Conservation (phyloP, 1,140 invertebrate genomes). For the Drosophila nebulosa region DNA sequence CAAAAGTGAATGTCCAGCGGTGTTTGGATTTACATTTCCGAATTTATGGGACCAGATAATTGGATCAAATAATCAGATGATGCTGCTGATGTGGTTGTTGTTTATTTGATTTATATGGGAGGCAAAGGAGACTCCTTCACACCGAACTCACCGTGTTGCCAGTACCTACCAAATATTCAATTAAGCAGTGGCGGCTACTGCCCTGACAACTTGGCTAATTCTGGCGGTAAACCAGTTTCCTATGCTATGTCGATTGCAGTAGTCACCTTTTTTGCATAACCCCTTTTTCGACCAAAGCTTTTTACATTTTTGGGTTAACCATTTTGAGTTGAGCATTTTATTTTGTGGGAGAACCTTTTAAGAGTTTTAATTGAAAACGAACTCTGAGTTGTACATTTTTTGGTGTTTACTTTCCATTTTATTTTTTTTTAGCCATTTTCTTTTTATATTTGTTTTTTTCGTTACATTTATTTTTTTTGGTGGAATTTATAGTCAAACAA, state of each 20-base stretch:
- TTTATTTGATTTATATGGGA: background rate
- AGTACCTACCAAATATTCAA: conserved; percentile 45
- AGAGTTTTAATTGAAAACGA: conserved; percentile 12
- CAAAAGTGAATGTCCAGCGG: conserved; percentile 55
- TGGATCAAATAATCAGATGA: conserved; percentile 25
- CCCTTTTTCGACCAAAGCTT: conserved; percentile 42
- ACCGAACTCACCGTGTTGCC: conserved; percentile 19
- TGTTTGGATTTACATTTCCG: conserved; percentile 13
- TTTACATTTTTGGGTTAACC: conserved; percentile 43
- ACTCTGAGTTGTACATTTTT: background rate
- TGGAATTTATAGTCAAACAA: conserved; percentile 12
- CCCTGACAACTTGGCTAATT: conserved; percentile 62
- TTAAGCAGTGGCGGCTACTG: conserved; percentile 31
- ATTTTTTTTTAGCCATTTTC: conserved; percentile 19
- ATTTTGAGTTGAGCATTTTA: background rate
- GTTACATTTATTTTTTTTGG: background rate
- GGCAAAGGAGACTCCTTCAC: background rate
- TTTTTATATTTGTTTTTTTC: conserved; percentile 6
- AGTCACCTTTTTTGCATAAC: conserved; percentile 65
- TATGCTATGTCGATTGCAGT: conserved; percentile 25
- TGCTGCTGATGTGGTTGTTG: background rate
- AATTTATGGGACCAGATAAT: conserved; percentile 15
- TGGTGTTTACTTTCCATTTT: conserved; percentile 37
- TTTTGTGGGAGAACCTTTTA: conserved; percentile 41
- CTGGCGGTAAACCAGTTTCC: conserved; percentile 68